A percentile compares a stretch with the other conserved stretches of the same genome.
Evolutionary conservation across 2,888 invertebrate genomes (phyloP).

Genomic region (Isotomurus palustris): DNA sequence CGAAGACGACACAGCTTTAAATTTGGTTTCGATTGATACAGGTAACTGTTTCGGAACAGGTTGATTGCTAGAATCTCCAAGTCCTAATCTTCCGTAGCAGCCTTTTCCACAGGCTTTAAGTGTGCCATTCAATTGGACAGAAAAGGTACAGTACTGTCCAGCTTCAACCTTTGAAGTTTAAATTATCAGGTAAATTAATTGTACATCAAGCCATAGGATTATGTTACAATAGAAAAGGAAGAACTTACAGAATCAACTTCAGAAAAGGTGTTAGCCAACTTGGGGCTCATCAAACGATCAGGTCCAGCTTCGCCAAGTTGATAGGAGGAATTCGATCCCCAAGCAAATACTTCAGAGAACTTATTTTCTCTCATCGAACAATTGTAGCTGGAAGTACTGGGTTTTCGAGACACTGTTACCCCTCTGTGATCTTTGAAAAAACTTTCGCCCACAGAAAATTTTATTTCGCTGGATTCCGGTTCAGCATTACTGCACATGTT

Average conservation of each 20-base stretch:
- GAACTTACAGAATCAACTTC: constrained; percentile 57
- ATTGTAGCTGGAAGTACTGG: too few relatives aligned
- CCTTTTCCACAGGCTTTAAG: constrained; percentile 62
- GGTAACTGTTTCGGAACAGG: constrained; percentile 56
- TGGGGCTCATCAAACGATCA: constrained; percentile 59
- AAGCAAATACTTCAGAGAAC: constrained; percentile 57
- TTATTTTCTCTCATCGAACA: constrained; percentile 48
- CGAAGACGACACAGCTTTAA: constrained; percentile 56
- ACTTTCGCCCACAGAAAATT: constrained; percentile 30
- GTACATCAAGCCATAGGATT: constrained; percentile 9
- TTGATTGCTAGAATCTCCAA: constrained; percentile 61
- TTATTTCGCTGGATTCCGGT: background rate
- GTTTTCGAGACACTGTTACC: too few relatives aligned
- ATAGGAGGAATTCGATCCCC: constrained; percentile 63
- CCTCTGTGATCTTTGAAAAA: constrained; percentile 30
- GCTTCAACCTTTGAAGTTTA: constrained; percentile 55
- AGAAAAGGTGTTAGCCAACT: constrained; percentile 57
- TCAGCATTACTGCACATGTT: too few relatives aligned
- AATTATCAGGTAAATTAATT: constrained; percentile 8
- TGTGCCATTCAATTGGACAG: constrained; percentile 57
- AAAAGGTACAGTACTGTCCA: constrained; percentile 62
- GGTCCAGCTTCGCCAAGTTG: constrained; percentile 60
- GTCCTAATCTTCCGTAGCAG: constrained; percentile 61
- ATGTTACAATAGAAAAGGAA: constrained; percentile 1
- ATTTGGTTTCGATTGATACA: constrained; percentile 52